Conservation (phyloP, 2,888 invertebrate genomes). For the Diaphora mendica region DNA sequence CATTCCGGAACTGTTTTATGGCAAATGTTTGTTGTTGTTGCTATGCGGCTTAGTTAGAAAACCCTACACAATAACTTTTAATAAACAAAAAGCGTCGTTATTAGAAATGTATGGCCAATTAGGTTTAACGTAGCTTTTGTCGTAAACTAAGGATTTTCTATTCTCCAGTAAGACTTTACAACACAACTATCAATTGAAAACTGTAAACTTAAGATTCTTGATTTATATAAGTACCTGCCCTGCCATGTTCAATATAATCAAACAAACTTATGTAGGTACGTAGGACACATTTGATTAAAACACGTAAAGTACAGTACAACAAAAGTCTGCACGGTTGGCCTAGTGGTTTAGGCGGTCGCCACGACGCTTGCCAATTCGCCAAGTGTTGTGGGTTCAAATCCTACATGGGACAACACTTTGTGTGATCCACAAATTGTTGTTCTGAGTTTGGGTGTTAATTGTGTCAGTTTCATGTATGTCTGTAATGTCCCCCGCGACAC, state of each 20-base stretch:
- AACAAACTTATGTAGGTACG: background rate
- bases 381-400: too few relatives aligned
- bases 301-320: background rate
- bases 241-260: background rate
- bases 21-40: conserved; percentile 45
- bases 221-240: background rate
- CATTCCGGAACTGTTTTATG: conserved; percentile 31
- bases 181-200: conserved; percentile 10
- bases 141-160: conserved; percentile 11
- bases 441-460: too few relatives aligned
- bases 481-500: too few relatives aligned
- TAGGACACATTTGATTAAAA: background rate
- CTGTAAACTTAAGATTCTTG: background rate
- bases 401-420: too few relatives aligned
- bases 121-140: conserved; percentile 19
- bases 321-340: too few relatives aligned
- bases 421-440: too few relatives aligned
- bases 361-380: too few relatives aligned
- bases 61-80: conserved; percentile 55
- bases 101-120: conserved; percentile 33
- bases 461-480: too few relatives aligned
- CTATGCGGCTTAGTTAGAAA: conserved; percentile 52
- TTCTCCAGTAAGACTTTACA: background rate
- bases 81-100: conserved; percentile 46
- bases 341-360: too few relatives aligned